phyloP scores from a whole-genome alignment of 1,140 invertebrate genomes.

The Brachionus rubens region DNA sequence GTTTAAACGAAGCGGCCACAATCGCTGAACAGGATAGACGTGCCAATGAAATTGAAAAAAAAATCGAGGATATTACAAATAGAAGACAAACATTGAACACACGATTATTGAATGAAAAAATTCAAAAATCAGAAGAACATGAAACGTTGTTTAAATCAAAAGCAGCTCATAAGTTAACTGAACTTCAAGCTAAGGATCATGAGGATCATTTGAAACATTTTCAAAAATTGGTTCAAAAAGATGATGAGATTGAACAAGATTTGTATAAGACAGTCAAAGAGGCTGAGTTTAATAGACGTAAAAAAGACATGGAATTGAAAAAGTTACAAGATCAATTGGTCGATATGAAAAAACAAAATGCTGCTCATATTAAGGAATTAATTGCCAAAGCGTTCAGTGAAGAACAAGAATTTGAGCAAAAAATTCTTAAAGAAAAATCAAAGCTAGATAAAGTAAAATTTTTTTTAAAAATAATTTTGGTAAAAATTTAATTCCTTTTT shows the following conservation, averaged over 20 bases:
- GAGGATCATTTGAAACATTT: slow-evolving; percentile 55
- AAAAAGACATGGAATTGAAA: slow-evolving; percentile 54
- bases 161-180: slow-evolving; percentile 50
- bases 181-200: slow-evolving; percentile 52
- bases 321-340: slow-evolving; percentile 51
- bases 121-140: slow-evolving; percentile 51
- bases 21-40: slow-evolving; percentile 55
- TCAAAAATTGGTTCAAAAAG: slow-evolving; percentile 55
- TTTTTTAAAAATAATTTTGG: background rate
- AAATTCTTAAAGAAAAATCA: slow-evolving; percentile 52
- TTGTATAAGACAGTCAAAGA: slow-evolving; percentile 53
- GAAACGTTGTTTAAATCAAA: slow-evolving; percentile 50
- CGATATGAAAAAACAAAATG: slow-evolving; percentile 52
- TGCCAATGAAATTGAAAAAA: slow-evolving; percentile 55
- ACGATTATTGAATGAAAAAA: slow-evolving; percentile 49
- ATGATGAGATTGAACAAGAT: slow-evolving; percentile 52
- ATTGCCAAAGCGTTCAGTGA: slow-evolving; percentile 48
- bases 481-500: background rate
- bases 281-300: slow-evolving; percentile 54
- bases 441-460: slow-evolving; percentile 55
- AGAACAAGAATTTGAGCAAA: slow-evolving; percentile 53
- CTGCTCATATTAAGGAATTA: slow-evolving; percentile 51
- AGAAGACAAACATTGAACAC: slow-evolving; percentile 49
- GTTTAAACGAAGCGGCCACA: slow-evolving; percentile 54
- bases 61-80: slow-evolving; percentile 50